Conservation (phyloP, 2,113 vertebrate species). For the Astur gentilis region DNA sequence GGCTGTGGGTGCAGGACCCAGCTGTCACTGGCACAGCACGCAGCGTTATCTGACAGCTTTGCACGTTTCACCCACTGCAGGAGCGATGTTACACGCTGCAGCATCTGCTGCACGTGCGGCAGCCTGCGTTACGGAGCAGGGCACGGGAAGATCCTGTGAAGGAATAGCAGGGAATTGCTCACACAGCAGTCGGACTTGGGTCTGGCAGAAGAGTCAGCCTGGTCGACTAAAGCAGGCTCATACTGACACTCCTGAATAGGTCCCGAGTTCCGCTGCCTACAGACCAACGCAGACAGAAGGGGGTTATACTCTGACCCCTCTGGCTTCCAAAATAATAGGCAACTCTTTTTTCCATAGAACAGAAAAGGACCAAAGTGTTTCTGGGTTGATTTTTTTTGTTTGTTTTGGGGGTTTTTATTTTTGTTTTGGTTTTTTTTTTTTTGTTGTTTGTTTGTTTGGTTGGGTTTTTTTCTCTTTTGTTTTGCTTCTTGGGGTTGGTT, state of each 20-base stretch:
- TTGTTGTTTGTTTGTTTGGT: no score
- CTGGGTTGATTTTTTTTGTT: neutral
- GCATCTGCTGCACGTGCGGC: neutral
- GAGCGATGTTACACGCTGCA: neutral
- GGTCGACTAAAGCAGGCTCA: neutral
- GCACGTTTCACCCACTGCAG: neutral
- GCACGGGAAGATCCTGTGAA: neutral
- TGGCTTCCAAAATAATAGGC: neutral
- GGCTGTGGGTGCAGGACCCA: neutral
- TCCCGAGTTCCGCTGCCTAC: neutral
- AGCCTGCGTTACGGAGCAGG: neutral
- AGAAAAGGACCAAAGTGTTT: neutral
- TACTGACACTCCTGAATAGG: neutral
- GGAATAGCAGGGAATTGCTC: rapidly evolving
- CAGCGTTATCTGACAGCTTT: neutral
- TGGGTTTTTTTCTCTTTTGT: neutral
- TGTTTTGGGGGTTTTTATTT: no score
- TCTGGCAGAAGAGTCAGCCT: neutral
- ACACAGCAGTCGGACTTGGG: neutral
- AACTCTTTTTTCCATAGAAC: neutral
- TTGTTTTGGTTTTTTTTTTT: neutral
- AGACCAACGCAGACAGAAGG: neutral
- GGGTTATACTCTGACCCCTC: neutral
- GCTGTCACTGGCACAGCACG: neutral
- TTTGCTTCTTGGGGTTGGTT: neutral